Percentiles rank a stretch among this genome's conserved stretches.
Evolutionary conservation across 1,140 invertebrate genomes (phyloP).

Genomic region (Brachionus rubens): DNA sequence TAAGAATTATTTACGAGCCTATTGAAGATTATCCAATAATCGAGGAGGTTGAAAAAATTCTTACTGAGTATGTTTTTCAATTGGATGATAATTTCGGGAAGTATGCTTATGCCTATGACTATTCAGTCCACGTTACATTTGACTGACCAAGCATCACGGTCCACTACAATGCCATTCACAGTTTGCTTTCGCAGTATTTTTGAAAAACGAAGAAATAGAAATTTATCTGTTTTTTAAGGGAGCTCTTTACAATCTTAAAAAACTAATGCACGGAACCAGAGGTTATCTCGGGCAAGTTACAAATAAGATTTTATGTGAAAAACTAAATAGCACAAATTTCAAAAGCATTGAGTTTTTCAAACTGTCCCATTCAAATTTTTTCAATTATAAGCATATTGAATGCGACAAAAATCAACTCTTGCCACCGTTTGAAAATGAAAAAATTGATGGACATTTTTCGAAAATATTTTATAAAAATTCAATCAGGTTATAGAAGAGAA

Average conservation of each 20-base stretch:
- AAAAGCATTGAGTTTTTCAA: neutral
- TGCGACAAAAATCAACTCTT: too few species aligned
- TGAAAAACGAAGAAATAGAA: neutral
- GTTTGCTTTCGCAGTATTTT: neutral
- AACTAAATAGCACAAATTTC: neutral
- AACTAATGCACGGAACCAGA: neutral
- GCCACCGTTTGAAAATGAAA: neutral
- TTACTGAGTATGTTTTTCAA: neutral
- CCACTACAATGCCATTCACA: neutral
- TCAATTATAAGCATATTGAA: too few species aligned
- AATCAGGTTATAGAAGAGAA: neutral
- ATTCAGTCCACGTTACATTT: neutral
- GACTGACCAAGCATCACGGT: neutral
- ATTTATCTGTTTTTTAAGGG: neutral
- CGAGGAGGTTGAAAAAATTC: neutral
- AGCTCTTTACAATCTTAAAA: neutral
- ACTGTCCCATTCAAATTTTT: neutral
- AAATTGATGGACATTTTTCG: neutral
- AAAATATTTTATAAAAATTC: neutral
- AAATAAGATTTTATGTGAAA: neutral
- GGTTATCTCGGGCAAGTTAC: neutral
- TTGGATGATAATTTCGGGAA: neutral
- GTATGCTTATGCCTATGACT: neutral
- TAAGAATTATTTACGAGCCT: neutral
- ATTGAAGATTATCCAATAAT: neutral